Conservation (phyloP, 2,888 invertebrate genomes). For the Phoronis australis region DNA sequence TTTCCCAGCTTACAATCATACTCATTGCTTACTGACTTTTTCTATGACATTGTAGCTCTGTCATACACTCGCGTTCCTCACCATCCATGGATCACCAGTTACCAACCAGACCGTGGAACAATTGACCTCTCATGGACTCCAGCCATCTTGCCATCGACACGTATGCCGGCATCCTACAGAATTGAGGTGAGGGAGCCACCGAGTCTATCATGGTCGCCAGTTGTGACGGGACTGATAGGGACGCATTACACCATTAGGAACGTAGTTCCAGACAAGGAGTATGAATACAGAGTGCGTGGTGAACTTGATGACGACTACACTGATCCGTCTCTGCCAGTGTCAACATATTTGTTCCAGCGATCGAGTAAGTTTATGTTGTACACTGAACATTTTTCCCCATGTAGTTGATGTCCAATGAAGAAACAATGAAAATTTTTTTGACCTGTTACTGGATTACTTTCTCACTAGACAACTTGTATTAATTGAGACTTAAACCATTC, state of each 20-base stretch:
- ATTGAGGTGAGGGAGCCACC: slow-evolving; percentile 36
- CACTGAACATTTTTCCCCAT: slow-evolving; percentile 18
- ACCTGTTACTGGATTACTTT: too few relatives aligned
- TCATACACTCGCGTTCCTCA: too few relatives aligned
- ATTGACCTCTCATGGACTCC: slow-evolving; percentile 23
- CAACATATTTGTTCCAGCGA: too few relatives aligned
- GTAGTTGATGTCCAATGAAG: neutral
- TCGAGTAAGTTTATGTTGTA: too few relatives aligned
- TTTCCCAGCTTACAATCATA: too few relatives aligned
- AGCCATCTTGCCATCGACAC: slow-evolving; percentile 19
- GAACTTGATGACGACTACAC: slow-evolving; percentile 95
- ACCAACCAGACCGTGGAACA: too few relatives aligned
- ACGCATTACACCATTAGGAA: slow-evolving; percentile 36
- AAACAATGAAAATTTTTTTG: too few relatives aligned
- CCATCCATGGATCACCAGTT: too few relatives aligned
- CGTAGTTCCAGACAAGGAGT: slow-evolving; percentile 85
- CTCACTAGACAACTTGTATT: too few relatives aligned
- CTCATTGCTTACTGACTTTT: too few relatives aligned
- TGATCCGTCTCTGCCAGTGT: slow-evolving; percentile 84
- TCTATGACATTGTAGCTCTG: too few relatives aligned
- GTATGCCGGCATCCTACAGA: slow-evolving; percentile 29
- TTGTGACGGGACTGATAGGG: slow-evolving; percentile 31
- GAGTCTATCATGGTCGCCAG: slow-evolving; percentile 33
- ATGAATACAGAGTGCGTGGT: slow-evolving; percentile 89
- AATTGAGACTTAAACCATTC: too few relatives aligned